Conservation (phyloP, 2,888 invertebrate species). For the Rhaphigaster nebulosa region DNA sequence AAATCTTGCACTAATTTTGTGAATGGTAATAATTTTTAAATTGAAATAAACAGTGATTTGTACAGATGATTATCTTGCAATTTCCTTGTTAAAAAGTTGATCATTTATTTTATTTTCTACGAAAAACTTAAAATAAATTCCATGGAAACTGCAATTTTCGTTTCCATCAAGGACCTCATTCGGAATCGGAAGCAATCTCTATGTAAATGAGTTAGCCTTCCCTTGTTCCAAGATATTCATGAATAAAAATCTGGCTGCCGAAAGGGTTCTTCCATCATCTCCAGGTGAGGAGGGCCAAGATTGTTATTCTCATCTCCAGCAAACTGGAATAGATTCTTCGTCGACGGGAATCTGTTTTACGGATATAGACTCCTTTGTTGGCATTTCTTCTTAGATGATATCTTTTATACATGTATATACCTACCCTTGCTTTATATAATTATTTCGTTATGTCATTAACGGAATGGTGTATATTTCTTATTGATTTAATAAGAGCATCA, state of each 20-base stretch:
- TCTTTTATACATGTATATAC: neutral
- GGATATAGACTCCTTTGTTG: neutral
- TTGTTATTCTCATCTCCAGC: constrained; percentile 1
- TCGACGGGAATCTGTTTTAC: neutral
- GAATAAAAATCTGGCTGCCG: constrained; percentile 1
- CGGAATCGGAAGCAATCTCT: constrained; percentile 31
- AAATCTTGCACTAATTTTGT: too few relatives aligned
- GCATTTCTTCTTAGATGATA: neutral
- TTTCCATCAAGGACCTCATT: constrained; percentile 14
- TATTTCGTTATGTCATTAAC: too few relatives aligned
- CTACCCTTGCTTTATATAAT: too few relatives aligned
- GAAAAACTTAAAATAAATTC: neutral
- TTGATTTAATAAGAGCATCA: too few relatives aligned
- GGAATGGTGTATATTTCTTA: too few relatives aligned
- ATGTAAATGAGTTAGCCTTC: constrained; percentile 20
- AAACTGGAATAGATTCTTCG: neutral
- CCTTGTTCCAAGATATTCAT: constrained; percentile 8
- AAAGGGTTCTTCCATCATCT: neutral
- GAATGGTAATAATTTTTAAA: neutral
- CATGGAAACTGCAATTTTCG: neutral
- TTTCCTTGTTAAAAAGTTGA: neutral
- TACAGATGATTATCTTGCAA: neutral
- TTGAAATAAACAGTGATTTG: neutral
- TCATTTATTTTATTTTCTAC: neutral
- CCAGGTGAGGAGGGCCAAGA: neutral